Conservation (phyloP, 1,140 invertebrate genomes). For the Lordiphosa mommai region DNA sequence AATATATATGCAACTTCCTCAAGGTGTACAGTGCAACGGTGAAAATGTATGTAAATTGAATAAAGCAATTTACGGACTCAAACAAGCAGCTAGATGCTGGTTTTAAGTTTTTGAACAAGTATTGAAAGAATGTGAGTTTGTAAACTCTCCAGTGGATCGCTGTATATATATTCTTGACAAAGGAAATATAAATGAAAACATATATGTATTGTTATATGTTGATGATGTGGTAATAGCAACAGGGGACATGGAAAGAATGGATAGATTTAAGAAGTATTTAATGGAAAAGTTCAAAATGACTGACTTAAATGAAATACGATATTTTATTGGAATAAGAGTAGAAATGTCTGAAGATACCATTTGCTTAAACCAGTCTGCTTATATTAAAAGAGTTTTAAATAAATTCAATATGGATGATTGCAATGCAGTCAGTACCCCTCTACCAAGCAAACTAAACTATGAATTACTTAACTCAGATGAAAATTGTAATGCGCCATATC, state of each 20-base stretch:
- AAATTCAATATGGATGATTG: conserved; percentile 12
- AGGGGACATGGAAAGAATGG: background rate
- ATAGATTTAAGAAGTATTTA: background rate
- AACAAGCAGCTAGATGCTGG: too few relatives aligned
- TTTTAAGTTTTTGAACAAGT: too few relatives aligned
- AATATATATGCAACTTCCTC: too few relatives aligned
- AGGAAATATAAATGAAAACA: background rate
- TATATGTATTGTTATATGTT: background rate
- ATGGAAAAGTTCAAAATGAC: background rate
- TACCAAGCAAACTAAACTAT: conserved; percentile 4
- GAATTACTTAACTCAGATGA: background rate
- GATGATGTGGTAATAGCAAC: background rate
- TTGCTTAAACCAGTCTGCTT: conserved; percentile 4
- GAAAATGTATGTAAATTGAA: too few relatives aligned
- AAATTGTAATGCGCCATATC: conserved; percentile 2
- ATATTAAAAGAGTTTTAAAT: conserved; percentile 8
- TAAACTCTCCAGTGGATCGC: background rate
- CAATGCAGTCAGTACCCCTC: conserved; percentile 5
- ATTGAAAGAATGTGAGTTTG: too few relatives aligned
- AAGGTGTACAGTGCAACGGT: too few relatives aligned
- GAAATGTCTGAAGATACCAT: background rate
- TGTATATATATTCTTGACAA: background rate
- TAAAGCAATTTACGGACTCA: too few relatives aligned
- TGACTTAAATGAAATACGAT: conserved; percentile 3
- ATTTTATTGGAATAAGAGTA: conserved; percentile 8